A percentile compares a stretch with the other conserved stretches of the same genome.
These are phyloP conservation scores for Tiliacea citrago DNA, from an alignment of 2,888 invertebrate genomes.

Conservation along the genomic window DNA sequence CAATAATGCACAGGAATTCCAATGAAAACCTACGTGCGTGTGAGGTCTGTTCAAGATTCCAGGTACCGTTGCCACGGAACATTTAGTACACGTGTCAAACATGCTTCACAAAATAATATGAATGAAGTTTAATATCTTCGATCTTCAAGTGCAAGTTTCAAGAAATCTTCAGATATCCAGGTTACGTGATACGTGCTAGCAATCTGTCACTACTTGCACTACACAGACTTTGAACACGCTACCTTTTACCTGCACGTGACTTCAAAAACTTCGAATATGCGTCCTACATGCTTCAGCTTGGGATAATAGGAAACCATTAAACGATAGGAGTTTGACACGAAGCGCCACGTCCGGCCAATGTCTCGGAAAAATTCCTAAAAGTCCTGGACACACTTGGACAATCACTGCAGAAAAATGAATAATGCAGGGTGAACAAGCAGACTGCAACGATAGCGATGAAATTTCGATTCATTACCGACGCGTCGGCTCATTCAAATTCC, in stretches of 20 bases:
- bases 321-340: conserved; percentile 46
- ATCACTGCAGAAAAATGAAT: conserved; percentile 55
- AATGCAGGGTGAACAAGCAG: conserved; percentile 62
- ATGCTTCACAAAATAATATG: conserved; percentile 12
- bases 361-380: conserved; percentile 31
- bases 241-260: conserved; percentile 56
- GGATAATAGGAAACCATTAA: conserved; percentile 30
- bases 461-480: conserved; percentile 70
- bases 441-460: conserved; percentile 65
- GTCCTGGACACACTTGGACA: conserved; percentile 27
- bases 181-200: conserved; percentile 47
- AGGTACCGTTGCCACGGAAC: background rate
- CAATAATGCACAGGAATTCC: conserved; percentile 31
- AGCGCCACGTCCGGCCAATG: conserved; percentile 18
- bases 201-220: conserved; percentile 47
- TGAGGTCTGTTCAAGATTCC: background rate
- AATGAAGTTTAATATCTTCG: conserved; percentile 20
- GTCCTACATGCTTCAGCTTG: conserved; percentile 32
- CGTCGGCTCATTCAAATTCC: conserved; percentile 72
- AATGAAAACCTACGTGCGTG: conserved; percentile 4
- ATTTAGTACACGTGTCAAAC: conserved; percentile 20
- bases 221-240: conserved; percentile 54
- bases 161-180: conserved; percentile 21
- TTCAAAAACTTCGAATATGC: conserved; percentile 52
- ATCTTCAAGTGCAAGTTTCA: conserved; percentile 28